Conservation (phyloP, 1,140 invertebrate genomes). For the Lerema accius region DNA sequence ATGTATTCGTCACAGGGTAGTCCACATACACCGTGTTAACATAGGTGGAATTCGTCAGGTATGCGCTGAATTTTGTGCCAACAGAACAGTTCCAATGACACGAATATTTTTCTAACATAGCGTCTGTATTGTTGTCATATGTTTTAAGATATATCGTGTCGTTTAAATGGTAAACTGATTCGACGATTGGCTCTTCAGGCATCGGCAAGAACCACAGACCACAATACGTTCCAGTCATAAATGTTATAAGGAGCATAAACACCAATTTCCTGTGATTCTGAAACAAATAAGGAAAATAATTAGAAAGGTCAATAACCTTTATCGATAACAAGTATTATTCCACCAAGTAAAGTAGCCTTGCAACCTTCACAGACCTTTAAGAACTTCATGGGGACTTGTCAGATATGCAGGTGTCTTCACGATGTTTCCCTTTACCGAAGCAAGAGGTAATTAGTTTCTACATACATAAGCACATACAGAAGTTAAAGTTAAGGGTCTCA, state of each 20-base stretch:
- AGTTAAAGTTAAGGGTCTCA: conserved; percentile 37
- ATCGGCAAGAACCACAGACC: conserved; percentile 86
- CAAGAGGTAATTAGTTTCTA: too few relatives aligned
- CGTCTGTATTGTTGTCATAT: conserved; percentile 36
- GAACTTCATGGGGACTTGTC: too few relatives aligned
- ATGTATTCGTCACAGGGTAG: conserved; percentile 45
- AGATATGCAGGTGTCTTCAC: too few relatives aligned
- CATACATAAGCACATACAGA: too few relatives aligned
- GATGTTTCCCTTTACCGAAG: background rate
- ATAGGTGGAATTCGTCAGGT: conserved; percentile 57
- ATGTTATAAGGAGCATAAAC: conserved; percentile 85
- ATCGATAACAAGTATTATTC: too few relatives aligned
- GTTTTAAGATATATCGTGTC: conserved; percentile 62
- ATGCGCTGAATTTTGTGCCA: conserved; percentile 52
- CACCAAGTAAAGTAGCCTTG: too few relatives aligned
- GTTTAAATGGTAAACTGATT: conserved; percentile 63
- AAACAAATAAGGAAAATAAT: conserved; percentile 38
- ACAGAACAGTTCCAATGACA: conserved; percentile 68
- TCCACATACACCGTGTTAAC: conserved; percentile 62
- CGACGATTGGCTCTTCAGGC: conserved; percentile 52
- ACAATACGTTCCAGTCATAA: conserved; percentile 85
- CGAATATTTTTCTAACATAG: conserved; percentile 54
- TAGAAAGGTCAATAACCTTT: too few relatives aligned
- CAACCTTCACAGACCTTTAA: too few relatives aligned
- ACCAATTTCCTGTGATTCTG: conserved; percentile 86